Evolutionary conservation across 2,113 vertebrate species (phyloP).

Genomic region (Pionites leucogaster): DNA sequence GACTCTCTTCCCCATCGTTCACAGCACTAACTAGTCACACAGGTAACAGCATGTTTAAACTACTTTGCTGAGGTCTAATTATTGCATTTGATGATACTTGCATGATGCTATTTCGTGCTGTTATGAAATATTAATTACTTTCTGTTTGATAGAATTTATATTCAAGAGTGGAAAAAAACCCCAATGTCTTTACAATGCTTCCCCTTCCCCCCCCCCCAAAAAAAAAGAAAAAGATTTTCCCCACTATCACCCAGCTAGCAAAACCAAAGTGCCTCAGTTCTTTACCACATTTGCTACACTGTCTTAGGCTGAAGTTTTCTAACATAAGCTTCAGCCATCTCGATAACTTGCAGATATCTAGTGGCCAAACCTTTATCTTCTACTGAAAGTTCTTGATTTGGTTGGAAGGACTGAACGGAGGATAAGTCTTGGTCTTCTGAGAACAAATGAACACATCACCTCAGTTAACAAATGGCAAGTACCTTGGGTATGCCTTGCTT

Average conservation of each 20-base stretch:
- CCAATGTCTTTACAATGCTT: background rate
- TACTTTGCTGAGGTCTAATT: conserved; percentile 6
- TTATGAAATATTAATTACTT: background rate
- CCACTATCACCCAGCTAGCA: background rate
- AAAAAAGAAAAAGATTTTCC: background rate
- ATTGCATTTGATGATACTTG: background rate
- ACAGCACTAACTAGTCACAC: background rate
- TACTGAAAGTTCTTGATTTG: background rate
- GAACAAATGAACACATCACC: background rate
- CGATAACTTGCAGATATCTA: background rate
- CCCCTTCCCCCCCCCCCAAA: no score
- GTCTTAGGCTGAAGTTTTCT: background rate
- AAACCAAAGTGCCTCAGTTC: background rate
- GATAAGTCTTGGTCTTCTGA: background rate
- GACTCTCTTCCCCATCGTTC: background rate
- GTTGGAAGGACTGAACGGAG: background rate
- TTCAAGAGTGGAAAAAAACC: background rate
- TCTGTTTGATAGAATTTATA: background rate
- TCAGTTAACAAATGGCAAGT: background rate
- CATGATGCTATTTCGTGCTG: background rate
- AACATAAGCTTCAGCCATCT: background rate
- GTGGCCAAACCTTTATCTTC: background rate
- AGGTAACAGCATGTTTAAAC: conserved; percentile 27
- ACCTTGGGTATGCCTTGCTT: background rate
- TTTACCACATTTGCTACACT: background rate